Base-by-base conservation (phyloP, 2,888 invertebrate genomes). In the Perizoma affinitatum region DNA sequence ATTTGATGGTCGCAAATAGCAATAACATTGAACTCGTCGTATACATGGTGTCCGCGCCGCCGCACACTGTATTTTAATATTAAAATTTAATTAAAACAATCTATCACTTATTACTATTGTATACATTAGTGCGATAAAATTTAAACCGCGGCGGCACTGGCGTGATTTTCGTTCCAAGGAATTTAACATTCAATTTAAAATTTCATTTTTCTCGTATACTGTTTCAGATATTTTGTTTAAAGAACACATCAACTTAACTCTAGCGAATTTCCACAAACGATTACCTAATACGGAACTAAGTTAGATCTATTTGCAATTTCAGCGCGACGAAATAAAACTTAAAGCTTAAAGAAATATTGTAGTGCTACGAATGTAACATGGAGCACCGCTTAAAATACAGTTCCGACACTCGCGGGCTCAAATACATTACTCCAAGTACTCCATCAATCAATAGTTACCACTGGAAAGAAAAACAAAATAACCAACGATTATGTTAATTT, bases 1-100 rank as follows among this genome's bases (percentile, higher is more conserved):
- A 88, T 90, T 79, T 83, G 91, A 88, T 91, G 89, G 87, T 92
- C 90, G 83, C 82, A 90, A 88, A 88, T 91, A 89, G 83, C 82
- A 90, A 89, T 90, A 91, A 91, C 88, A 89, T 90, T 86, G 89
- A 90, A 88, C 81, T 88, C 72, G 82, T 90, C 91, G 92, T 92
- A 92, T 92, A 92, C 92, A 91, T 88, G 84, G 76, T 79, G 82
- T 74, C 67, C 84, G 80, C 88, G 87, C 83, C 89, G 87, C 83
- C 77, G 79, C 78, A 68, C 72, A 69, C 66, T 71, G 70, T 71
- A 33, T 68, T 70, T 71, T 75, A 68, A 22, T 66, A 68, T 67
- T 62, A 69, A 71, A 69, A 72, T 66, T 65, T 51, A 36, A 69
- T 73, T 71, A 70, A 68, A 66, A 69, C 69, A 69, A 69, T 72